Base-by-base conservation (phyloP, 2,113 vertebrate species). In the Cynocephalus volans region DNA sequence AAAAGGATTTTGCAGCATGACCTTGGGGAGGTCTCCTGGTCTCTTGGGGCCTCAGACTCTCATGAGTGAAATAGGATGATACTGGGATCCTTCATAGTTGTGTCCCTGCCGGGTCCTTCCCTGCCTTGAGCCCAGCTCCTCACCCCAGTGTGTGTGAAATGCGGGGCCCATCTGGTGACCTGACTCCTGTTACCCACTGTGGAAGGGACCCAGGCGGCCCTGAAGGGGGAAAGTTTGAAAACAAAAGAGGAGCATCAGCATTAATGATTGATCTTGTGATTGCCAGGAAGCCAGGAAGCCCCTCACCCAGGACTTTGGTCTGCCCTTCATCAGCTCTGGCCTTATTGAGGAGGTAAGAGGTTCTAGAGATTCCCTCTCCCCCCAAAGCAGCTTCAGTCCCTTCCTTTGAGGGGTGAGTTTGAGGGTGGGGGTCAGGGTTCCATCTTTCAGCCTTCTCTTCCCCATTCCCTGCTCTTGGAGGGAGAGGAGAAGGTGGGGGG, bases 11-110 rank as follows among this genome's bases (percentile, higher is more conserved):
- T 26, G 28, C 26, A 79, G 15, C 0, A 0, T 54, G 80, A 72
- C 67, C 56, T 77, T 77, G 64, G 28, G 56, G 76, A 67, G 56
- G 26, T 54, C 19, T 87, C n/a, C 52, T 18, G 41, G 52, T 64
- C 18, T 62, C 81, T 14, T 45, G 18, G 56, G 72, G 45, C 14
- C 65, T 67, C 83, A 12, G 6, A 36, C 13, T n/a, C 54, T 87
- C 81, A 13, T 6, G 26, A 13, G 15, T 31, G 26, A 45, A 24
- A 33, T 24, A 36, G 15, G 28, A 13, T 9, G 21, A n/a, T 26
- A 8, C 26, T 8, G 6, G 36, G 21, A 1, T 0, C 0, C 2
- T 26, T 4, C 9, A 0, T 0, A 0, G 2, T 8, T 24, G 86
- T 6, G 19, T 36, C n/a, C 67, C 14, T 11, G 6, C 15, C 10